Evolutionary conservation across 2,113 vertebrate species (phyloP), one percentile per base, ranked within the genome.

Genomic region (Ia io): DNA sequence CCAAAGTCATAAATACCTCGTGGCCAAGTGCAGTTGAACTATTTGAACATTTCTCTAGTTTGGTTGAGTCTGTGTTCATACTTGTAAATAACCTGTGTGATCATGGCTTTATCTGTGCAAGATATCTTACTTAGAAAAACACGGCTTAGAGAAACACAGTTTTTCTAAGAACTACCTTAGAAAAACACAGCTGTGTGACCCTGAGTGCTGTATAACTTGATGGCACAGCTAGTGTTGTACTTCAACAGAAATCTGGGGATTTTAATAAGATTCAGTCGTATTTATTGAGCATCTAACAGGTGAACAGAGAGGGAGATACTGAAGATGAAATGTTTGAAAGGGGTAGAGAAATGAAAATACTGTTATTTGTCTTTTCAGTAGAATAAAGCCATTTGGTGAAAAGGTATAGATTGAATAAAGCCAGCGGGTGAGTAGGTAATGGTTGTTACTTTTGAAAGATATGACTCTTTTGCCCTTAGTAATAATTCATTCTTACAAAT

Each of bases 151-250:
- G 12, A 61, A 47, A 17, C 28, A 47, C 14, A 1, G 73, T 61
- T 61, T 59, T 61, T 51, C 35, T 1, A 32, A 61, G 59, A 32
- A 8, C 25, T 28, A 25, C 71, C 70, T 44, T 73, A 40, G 71
- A 44, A 14, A 42, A 47, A 30, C 25, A 44, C 28, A 5, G 73
- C 73, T 49, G 42, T 47, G n/a, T 49, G 73, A 6, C 73, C 40
- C 73, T 4, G 6, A 49, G 18, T 37, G 44, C 17, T 17, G 0
- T 2, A 0, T 1, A 5, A n/a, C 23, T 30, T 10, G 3, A 22
- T 1, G 56, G 77, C 85, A 20, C 16, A 37, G 32, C 40, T 2
- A 9, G 35, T 35, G 85, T 49, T 73, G 17, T 35, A 47, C 32
- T 32, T 70, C n/a, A n/a, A n/a, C 17, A 65, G 78, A 85, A 90